A percentile compares a stretch with the other conserved stretches of the same genome.
Conservation (phyloP, 2,888 invertebrate species). For the Scelioninae gen. 1 region DNA sequence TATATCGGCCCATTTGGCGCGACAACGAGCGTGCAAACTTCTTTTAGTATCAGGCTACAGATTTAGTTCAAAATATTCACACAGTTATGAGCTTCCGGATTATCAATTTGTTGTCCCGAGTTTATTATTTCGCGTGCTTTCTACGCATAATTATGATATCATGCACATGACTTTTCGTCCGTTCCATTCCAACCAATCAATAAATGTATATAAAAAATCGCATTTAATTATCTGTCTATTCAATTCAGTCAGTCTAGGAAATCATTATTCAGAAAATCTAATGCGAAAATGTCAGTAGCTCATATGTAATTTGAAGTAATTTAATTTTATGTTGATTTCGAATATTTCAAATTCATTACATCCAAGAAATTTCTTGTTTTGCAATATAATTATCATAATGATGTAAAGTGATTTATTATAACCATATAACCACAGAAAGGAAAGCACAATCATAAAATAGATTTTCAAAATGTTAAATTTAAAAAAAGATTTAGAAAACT, state of each 20-base stretch:
- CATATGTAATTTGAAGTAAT: too few relatives aligned
- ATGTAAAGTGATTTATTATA: too few relatives aligned
- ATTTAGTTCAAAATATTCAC: constrained; percentile 82
- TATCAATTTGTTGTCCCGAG: constrained; percentile 84
- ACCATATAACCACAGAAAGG: too few relatives aligned
- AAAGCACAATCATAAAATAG: too few relatives aligned
- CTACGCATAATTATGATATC: constrained; percentile 15
- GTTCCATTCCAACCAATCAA: constrained; percentile 8
- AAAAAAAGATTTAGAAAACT: too few relatives aligned
- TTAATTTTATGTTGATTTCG: too few relatives aligned
- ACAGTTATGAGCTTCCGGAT: constrained; percentile 83
- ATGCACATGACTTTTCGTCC: background rate
- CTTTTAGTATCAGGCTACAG: constrained; percentile 82
- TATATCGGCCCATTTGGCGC: constrained; percentile 84
- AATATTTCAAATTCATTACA: too few relatives aligned
- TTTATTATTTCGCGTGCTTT: constrained; percentile 78
- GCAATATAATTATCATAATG: too few relatives aligned
- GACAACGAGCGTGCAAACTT: constrained; percentile 84
- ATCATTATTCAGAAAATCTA: background rate
- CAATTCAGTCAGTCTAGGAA: constrained; percentile 12
- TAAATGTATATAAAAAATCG: constrained; percentile 35
- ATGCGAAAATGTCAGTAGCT: too few relatives aligned
- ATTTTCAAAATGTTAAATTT: too few relatives aligned
- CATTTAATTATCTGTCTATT: constrained; percentile 10
- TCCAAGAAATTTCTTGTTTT: too few relatives aligned